These are phyloP conservation scores for Cheilosia pagana DNA, from an alignment of 2,888 invertebrate genomes.

Conservation along the genomic window DNA sequence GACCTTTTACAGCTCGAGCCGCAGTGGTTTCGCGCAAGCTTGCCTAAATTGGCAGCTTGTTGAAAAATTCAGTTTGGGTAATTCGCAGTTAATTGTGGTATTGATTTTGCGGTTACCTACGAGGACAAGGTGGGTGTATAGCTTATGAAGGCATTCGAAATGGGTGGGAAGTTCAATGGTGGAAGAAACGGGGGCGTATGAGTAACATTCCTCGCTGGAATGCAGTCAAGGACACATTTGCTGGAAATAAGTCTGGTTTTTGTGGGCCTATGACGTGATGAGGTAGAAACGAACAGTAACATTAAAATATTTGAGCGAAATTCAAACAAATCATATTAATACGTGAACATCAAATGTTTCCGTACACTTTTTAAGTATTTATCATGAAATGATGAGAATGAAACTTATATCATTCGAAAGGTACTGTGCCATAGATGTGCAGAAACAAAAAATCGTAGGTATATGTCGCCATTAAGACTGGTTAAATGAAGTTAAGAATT, in stretches of 20 bases:
- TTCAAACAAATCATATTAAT: too few relatives aligned
- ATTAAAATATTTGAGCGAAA: too few relatives aligned
- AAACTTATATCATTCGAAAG: too few relatives aligned
- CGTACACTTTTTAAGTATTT: too few relatives aligned
- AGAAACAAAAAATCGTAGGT: too few relatives aligned
- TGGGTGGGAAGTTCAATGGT: conserved; percentile 27
- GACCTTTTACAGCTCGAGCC: conserved; percentile 58
- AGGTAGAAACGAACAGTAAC: too few relatives aligned
- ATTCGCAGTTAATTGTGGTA: conserved; percentile 52
- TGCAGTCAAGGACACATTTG: not conserved
- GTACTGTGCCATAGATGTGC: too few relatives aligned
- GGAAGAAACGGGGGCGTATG: conserved; percentile 1
- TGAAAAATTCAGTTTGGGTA: conserved; percentile 45
- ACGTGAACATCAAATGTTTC: too few relatives aligned
- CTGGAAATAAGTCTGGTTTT: not conserved
- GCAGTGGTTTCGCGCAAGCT: conserved; percentile 1
- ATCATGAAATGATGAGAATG: too few relatives aligned
- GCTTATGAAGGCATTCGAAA: not conserved
- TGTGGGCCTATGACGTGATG: too few relatives aligned
- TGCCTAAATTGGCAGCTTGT: conserved; percentile 59
- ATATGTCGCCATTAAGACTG: too few relatives aligned
- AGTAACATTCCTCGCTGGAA: conserved; percentile 5
- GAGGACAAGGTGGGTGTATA: not conserved
- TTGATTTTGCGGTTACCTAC: conserved; percentile 37
- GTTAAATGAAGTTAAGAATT: too few relatives aligned